Base-by-base conservation (phyloP, 2,113 vertebrate genomes). In the Phyllopteryx taeniolatus region DNA sequence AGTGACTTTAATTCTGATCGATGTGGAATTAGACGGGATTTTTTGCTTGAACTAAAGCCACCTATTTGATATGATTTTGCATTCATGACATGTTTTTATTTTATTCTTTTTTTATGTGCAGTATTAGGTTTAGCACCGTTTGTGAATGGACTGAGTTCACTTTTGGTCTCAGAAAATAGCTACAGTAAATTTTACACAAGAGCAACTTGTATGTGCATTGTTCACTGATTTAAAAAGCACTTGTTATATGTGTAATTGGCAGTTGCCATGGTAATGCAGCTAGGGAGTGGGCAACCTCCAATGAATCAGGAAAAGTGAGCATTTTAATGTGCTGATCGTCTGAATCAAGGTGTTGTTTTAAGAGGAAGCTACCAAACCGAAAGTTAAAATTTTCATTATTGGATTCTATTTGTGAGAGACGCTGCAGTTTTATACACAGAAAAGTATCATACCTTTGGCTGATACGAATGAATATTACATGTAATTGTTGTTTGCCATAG, bases 181-280 rank as follows among this genome's bases (percentile, higher is more conserved):
- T 31, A 14, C 22, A 27, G 11, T 35, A 9, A 9, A 3, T 61
- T 61, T 61, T 17, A 35, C 14, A 17, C 31, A 10, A 61, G 8
- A 2, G 14, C 33, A 17, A 33, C 35, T 61, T 15, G 13, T 19
- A 1, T 17, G 15, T 17, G 59, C 15, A 17, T 61, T 31, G 22
- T 59, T 59, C 61, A 12, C 10, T 43, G 61, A 63, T 59, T 59
- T 46, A 22, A 65, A 46, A 44, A 22, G 63, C 63, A 20, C 63
- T 27, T 6, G 8, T 61, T 35, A 3, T 8, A 46, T 17, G 22
- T 9, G 22, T 47, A 66, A 66, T 49, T 46, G 43, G 22, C 27
- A n/a, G 64, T 66, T 66, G 44, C 64, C 64, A 66, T 47, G 64
- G 64, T 14, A 31, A 47, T 15, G 44, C 43, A 20, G 22, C n/a